Conservation (phyloP, 2,113 vertebrate species). For the Indri indri region DNA sequence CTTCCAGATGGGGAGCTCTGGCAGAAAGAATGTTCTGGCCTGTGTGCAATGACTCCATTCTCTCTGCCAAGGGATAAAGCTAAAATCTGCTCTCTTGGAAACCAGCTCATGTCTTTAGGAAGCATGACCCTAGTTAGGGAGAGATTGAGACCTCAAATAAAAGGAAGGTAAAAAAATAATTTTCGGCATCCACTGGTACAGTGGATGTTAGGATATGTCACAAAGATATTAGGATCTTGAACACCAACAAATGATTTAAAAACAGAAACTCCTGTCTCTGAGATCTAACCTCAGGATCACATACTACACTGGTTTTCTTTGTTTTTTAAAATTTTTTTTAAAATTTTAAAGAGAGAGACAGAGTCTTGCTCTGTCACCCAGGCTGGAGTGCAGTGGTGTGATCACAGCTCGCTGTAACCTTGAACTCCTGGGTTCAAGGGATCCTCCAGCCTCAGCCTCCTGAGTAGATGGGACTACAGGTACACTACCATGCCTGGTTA, state of each 20-base stretch:
- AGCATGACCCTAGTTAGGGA: constrained; percentile 38
- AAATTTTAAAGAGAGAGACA: too few species aligned
- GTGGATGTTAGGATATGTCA: not conserved
- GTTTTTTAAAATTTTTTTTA: too few species aligned
- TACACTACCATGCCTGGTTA: too few species aligned
- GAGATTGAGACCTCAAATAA: constrained; percentile 8
- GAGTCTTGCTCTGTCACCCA: too few species aligned
- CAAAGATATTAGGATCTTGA: not conserved
- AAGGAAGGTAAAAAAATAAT: not conserved
- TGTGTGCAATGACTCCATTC: not conserved
- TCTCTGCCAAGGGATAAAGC: constrained; percentile 63
- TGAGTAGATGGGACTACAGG: too few species aligned
- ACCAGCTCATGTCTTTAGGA: constrained; percentile 55
- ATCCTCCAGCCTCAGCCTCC: too few species aligned
- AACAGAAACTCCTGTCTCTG: not conserved
- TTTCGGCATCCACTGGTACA: not conserved
- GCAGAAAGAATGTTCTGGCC: constrained; percentile 64
- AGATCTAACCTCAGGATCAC: not conserved
- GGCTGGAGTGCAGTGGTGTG: too few species aligned
- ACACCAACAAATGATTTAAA: constrained; percentile 17
- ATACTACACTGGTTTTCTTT: not conserved
- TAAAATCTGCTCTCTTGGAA: constrained; percentile 68
- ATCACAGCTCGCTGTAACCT: too few species aligned
- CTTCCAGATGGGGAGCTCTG: constrained; percentile 73
- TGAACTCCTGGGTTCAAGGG: too few species aligned